These are phyloP conservation scores for Eurytoma californica DNA, from an alignment of 2,888 invertebrate genomes.

Conservation along the genomic window DNA sequence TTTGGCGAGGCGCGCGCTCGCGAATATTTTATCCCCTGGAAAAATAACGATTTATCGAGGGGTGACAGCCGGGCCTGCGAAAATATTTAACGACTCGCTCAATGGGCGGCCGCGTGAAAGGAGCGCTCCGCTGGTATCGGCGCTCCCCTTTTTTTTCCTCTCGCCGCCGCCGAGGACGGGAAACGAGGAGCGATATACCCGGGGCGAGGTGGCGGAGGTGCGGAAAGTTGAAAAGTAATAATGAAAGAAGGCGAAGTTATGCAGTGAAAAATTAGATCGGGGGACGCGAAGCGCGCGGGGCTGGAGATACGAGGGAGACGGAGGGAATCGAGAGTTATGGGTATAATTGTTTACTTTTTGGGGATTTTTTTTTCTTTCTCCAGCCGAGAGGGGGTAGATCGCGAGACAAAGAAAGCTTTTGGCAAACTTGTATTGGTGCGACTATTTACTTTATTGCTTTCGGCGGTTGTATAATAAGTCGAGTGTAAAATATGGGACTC, in stretches of 20 bases:
- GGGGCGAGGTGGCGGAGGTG: not conserved
- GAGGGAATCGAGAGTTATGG: too few species aligned
- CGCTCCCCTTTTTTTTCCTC: not conserved
- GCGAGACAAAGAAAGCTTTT: too few species aligned
- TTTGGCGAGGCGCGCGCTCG: conserved; percentile 48
- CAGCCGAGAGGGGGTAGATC: too few species aligned
- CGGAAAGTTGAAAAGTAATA: conserved; percentile 51
- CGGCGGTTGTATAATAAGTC: too few species aligned
- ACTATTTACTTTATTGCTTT: too few species aligned
- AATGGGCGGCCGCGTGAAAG: conserved; percentile 1
- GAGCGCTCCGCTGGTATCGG: conserved; percentile 20
- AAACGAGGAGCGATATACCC: conserved; percentile 22
- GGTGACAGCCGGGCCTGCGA: conserved; percentile 44
- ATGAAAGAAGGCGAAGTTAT: conserved; percentile 47
- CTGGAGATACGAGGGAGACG: too few species aligned
- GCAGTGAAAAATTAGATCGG: conserved; percentile 42
- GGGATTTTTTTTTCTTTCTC: too few species aligned
- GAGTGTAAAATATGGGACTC: too few species aligned
- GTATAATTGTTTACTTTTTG: too few species aligned
- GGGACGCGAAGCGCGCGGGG: too few species aligned
- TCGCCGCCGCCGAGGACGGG: not conserved
- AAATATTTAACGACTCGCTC: conserved; percentile 59
- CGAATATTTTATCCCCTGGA: conserved; percentile 57
- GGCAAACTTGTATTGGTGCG: too few species aligned
- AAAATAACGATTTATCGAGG: conserved; percentile 60